A percentile compares a stretch with the other conserved stretches of the same genome.
Conservation (phyloP, 92 coral and sea anemone species). For the Nematostella vectensis region DNA sequence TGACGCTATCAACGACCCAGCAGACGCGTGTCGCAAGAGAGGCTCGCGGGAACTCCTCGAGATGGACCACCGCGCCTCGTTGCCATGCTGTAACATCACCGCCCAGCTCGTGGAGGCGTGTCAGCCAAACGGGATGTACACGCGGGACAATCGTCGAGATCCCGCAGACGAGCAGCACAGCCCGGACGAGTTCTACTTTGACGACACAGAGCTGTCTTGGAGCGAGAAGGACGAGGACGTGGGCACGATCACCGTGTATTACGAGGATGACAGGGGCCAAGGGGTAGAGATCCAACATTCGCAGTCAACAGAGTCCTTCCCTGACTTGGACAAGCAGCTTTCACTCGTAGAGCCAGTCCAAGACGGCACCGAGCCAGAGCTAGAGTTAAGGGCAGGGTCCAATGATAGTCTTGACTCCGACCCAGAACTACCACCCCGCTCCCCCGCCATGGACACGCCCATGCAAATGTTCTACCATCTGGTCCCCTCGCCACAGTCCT, state of each 20-base stretch:
- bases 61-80: neutral
- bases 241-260: conserved; percentile 45
- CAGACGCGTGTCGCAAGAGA: neutral
- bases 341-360: conserved; percentile 5
- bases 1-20: conserved; percentile 52
- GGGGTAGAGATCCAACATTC: conserved; percentile 27
- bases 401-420: conserved; percentile 39
- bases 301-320: conserved; percentile 58
- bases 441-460: conserved; percentile 89
- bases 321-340: conserved; percentile 42
- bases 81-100: conserved; percentile 35
- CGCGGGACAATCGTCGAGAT: conserved; percentile 20
- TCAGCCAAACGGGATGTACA: conserved; percentile 42
- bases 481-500: conserved; percentile 90
- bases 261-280: conserved; percentile 43
- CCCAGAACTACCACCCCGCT: conserved; percentile 74
- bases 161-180: conserved; percentile 53
- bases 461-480: conserved; percentile 87
- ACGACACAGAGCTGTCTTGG: conserved; percentile 65
- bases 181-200: conserved; percentile 71
- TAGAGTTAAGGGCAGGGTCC: conserved; percentile 13
- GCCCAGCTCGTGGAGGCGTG: conserved; percentile 67
- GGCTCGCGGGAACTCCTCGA: conserved; percentile 6
- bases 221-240: conserved; percentile 67
- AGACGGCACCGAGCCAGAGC: conserved; percentile 9